Evolutionary conservation across 2,888 invertebrate genomes (phyloP), one percentile per base, ranked within the genome.

Genomic region (Ephialtes manifestator): DNA sequence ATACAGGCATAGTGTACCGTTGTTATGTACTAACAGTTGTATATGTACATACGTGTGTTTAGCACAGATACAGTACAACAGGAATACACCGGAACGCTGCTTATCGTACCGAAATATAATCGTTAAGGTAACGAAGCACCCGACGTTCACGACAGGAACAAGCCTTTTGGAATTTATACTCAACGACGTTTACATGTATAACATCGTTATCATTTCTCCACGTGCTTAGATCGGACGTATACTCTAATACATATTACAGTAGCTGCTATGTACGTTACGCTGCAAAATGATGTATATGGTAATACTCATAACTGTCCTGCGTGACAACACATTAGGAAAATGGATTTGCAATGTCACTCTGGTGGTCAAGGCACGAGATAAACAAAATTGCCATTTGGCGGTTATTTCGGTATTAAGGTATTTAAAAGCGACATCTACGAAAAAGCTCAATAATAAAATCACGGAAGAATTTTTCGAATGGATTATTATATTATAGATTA

Each of bases 131-230:
- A 58, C 72, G 46, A 58, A 60, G 72, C 72, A 55, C 39, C 58
- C 72, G 58, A 74, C 72, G 43, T 74, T 74, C 58, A 58, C 58
- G 72, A 55, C 72, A 58, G 58, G 39, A 70, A 58, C 72, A 58
- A 74, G 72, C 72, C 55, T 74, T 58, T n/a, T 24, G 72, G 58
- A 74, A 74, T 74, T 74, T 58, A 74, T 74, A 58, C 58, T 58
- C 58, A 58, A 58, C 72, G 43, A 39, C 43, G 53, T 35, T 35
- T n/a, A 15, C 60, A 31, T 39, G 39, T 55, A 55, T 28, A 74
- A 58, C 46, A 39, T 58, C 72, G 58, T 74, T 74, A 74, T 46
- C 58, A 46, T 74, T 74, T 74, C 58, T 43, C 4, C 72, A 58
- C 72, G 43, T 74, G 10, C 24, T 74, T 60, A 11, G 28, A 46